phyloP scores from a whole-genome alignment of 2,113 vertebrate genomes.

The Oreocharis arfaki region DNA sequence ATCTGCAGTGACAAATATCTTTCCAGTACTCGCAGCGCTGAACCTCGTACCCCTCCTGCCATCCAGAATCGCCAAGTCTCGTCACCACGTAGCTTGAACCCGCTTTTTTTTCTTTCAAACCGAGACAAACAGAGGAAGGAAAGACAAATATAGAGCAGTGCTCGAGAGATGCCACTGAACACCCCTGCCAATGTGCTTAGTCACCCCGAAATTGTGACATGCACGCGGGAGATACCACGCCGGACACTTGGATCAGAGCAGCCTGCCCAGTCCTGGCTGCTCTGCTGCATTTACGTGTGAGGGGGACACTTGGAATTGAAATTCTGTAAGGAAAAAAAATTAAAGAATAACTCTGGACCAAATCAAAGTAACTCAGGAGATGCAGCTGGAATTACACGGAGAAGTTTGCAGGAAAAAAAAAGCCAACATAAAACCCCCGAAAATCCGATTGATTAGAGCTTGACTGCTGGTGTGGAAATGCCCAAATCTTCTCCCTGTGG shows the following conservation, averaged over 20 bases:
- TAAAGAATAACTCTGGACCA: rapidly evolving
- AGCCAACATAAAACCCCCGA: background rate
- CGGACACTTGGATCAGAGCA: background rate
- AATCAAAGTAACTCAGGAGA: background rate
- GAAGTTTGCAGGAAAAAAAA: background rate
- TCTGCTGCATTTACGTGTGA: rapidly evolving
- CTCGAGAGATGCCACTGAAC: background rate
- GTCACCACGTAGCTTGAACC: background rate
- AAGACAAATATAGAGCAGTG: background rate
- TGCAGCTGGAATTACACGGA: background rate
- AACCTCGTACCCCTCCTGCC: background rate
- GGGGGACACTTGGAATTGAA: background rate
- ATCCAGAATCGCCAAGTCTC: background rate
- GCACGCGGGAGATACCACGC: rapidly evolving
- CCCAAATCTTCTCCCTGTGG: background rate
- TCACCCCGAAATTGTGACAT: background rate
- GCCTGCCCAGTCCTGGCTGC: background rate
- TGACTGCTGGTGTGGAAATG: background rate
- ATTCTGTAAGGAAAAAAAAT: background rate
- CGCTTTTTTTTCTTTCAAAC: background rate
- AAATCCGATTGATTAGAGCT: background rate
- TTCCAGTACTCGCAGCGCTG: background rate
- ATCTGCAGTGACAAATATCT: conserved; percentile 48
- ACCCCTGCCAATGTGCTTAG: background rate
- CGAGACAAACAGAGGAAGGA: background rate